Conservation (phyloP, 2,797 vertebrate genomes). For the Galago senegalensis region DNA sequence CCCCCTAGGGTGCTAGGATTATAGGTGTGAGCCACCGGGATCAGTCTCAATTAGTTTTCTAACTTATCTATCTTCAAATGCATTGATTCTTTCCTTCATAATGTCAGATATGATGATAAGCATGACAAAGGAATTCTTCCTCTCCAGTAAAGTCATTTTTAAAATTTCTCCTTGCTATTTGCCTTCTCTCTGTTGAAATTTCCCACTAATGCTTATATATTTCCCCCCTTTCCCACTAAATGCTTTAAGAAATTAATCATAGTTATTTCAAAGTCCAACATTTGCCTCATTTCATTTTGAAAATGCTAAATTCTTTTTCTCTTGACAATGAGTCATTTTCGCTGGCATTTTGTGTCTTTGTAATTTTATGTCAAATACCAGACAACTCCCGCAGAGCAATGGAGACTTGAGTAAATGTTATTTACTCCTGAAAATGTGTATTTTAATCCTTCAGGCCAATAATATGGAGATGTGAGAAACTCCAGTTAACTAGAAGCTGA, state of each 20-base stretch:
- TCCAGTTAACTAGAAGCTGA: background rate
- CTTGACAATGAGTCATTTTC: background rate
- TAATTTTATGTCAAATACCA: background rate
- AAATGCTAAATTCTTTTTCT: constrained; percentile 8
- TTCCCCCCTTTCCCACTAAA: background rate
- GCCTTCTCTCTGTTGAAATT: background rate
- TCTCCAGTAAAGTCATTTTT: background rate
- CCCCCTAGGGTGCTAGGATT: too few species aligned
- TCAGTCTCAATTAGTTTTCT: background rate
- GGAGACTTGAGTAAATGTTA: background rate
- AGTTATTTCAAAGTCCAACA: background rate
- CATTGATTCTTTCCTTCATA: background rate
- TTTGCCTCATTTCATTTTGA: background rate
- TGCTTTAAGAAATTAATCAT: background rate
- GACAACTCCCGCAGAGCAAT: background rate
- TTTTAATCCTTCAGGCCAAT: background rate
- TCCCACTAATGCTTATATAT: background rate
- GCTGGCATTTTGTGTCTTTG: background rate
- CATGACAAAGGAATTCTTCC: background rate
- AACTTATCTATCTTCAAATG: background rate
- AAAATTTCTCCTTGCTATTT: constrained; percentile 4
- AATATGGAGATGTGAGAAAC: background rate
- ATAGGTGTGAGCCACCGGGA: too few species aligned
- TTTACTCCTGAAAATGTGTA: background rate
- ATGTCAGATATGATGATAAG: constrained; percentile 9